Evolutionary conservation across 2,113 vertebrate species (phyloP).

Genomic region (Vidua chalybeata): DNA sequence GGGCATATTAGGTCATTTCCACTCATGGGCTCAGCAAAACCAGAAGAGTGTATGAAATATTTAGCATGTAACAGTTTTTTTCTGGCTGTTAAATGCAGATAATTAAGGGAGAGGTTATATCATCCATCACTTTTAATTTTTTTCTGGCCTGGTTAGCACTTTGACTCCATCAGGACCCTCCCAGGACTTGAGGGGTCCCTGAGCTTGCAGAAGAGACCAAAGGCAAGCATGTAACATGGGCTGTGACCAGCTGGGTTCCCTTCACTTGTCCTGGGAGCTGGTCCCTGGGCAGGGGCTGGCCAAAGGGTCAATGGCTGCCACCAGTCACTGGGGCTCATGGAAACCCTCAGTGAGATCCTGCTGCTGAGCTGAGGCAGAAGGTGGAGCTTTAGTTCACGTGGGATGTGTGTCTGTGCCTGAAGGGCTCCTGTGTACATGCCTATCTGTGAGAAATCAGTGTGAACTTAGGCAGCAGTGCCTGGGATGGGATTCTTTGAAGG

Average conservation of each 20-base stretch:
- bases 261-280: not conserved
- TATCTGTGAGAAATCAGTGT: fast-evolving
- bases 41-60: not conserved
- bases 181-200: not conserved
- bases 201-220: not conserved
- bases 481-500: not conserved
- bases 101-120: not conserved
- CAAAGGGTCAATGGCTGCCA: not conserved
- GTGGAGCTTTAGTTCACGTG: not conserved
- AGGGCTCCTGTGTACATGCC: fast-evolving
- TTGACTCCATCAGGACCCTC: not conserved
- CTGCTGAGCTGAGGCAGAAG: not conserved
- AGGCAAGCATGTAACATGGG: fast-evolving
- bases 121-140: not conserved
- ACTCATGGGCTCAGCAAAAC: not conserved
- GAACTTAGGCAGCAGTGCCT: not conserved
- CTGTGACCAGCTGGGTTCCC: not conserved
- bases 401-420: fast-evolving
- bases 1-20: not conserved
- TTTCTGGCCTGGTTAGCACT: not conserved
- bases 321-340: not conserved
- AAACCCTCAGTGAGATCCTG: not conserved
- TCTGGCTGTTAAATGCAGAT: conserved; percentile 7
- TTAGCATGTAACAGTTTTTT: conserved; percentile 19
- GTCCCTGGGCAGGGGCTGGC: not conserved